Evolutionary conservation across 1,140 invertebrate species (phyloP).

Genomic region (Papilio polyxenes): DNA sequence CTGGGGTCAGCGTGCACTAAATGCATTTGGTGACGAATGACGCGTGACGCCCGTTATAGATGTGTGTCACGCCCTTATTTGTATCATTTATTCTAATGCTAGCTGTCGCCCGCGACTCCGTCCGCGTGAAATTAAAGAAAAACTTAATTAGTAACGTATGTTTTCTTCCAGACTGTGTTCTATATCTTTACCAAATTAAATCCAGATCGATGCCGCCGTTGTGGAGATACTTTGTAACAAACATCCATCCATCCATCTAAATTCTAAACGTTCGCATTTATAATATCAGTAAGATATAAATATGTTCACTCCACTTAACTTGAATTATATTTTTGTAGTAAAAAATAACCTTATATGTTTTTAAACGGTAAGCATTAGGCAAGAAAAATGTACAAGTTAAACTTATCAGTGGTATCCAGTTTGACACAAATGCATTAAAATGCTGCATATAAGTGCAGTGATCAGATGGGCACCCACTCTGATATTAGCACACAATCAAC

Average conservation of each 20-base stretch:
- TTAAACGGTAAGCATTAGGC: no score
- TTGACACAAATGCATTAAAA: neutral
- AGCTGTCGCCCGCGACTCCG: neutral
- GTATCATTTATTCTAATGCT: constrained; percentile 1
- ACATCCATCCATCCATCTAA: no score
- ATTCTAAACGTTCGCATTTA: no score
- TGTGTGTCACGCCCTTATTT: constrained; percentile 30
- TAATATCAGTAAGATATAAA: no score
- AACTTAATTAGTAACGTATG: no score
- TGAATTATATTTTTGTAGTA: neutral
- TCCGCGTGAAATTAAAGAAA: no score
- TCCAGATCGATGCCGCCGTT: no score
- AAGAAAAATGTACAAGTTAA: neutral
- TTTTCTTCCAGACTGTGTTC: no score
- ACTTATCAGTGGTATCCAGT: neutral
- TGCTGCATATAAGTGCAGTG: neutral
- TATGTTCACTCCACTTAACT: neutral
- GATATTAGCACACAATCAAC: constrained; percentile 40
- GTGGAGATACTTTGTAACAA: no score
- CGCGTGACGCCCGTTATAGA: constrained; percentile 29
- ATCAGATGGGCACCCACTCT: constrained; percentile 33
- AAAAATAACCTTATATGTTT: no score
- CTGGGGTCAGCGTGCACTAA: constrained; percentile 35
- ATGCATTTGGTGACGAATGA: constrained; percentile 33
- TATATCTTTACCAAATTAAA: no score